phyloP scores from a whole-genome alignment of 2,113 vertebrate species.

The Leptobrachium leishanense region DNA sequence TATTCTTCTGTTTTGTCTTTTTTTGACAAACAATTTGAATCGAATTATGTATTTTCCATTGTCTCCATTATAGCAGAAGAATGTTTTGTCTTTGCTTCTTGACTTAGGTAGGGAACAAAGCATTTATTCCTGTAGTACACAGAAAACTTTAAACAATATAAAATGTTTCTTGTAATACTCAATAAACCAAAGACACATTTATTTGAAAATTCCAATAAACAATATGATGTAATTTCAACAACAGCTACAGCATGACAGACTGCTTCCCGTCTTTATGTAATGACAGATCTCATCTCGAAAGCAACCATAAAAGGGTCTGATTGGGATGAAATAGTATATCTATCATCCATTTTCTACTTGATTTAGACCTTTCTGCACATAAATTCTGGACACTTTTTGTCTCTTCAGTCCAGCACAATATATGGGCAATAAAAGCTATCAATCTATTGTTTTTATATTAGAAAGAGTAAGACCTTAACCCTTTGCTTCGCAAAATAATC shows the following conservation, averaged over 20 bases:
- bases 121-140: slow-evolving; percentile 20
- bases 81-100: neutral
- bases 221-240: slow-evolving; percentile 47
- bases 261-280: slow-evolving; percentile 37
- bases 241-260: slow-evolving; percentile 34
- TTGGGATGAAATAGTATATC: slow-evolving; percentile 39
- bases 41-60: no score
- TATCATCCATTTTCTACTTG: slow-evolving; percentile 33
- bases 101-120: slow-evolving; percentile 4
- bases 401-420: slow-evolving; percentile 39
- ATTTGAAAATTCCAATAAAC: slow-evolving; percentile 45
- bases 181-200: slow-evolving; percentile 47
- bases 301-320: slow-evolving; percentile 42
- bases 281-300: slow-evolving; percentile 45
- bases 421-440: slow-evolving; percentile 44
- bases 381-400: slow-evolving; percentile 41
- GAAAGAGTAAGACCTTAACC: slow-evolving; percentile 10
- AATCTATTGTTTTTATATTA: slow-evolving; percentile 24
- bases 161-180: slow-evolving; percentile 46
- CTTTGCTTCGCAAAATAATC: neutral
- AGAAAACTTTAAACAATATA: slow-evolving; percentile 40
- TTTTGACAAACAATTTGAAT: no score
- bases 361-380: slow-evolving; percentile 42
- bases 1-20: no score
- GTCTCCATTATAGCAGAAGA: no score